Base-by-base conservation (phyloP, 2,888 invertebrate species). In the Corythucha ciliata region DNA sequence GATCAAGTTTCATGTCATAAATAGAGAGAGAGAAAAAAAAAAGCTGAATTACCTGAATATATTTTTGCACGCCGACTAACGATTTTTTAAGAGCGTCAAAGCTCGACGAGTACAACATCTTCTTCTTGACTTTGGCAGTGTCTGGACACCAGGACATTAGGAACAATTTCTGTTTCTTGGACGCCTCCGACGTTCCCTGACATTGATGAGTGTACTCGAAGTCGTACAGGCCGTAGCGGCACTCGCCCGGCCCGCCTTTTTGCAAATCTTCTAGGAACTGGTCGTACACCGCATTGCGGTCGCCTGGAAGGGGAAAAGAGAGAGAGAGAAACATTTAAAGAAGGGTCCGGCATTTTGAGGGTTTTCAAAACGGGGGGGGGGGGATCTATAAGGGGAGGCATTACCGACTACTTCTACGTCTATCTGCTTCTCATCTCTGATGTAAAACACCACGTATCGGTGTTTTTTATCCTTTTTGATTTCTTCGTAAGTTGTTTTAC, bases 101-200 rank as follows among this genome's bases (percentile, higher is more conserved):
- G 64, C 94, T 94, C 78, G 93, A 93, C 70, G 78, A 79, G 72
- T 83, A 82, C 68, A 81, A 73, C 81, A 81, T 82, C 74, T 81
- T 81, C 75, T 81, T 80, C 72, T 79, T 81, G 62, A 86, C 80
- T 75, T 90, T 91, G 65, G 97, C 93, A 70, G 88, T 90, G 75
- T 97, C 96, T 39, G 96, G 96, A 79, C 94, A 93, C 93, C 93
- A 93, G 69, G 90, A 90, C 88, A 96, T 91, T 69, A 94, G 82
- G 79, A 96, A 90, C 64, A 94, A 75, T 72, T 94, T 94, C 73
- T 94, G 92, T 82, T 93, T 93, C 80, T 92, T 93, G 70, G 89
- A 87, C 67, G 88, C 88, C 76, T 91, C 92, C 62, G 92, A 90
- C 65, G 93, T 93, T 69, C 93, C 93, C 72, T 93, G 92, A 70